Conservation (phyloP, 2,888 invertebrate species). For the Cantharis rustica region DNA sequence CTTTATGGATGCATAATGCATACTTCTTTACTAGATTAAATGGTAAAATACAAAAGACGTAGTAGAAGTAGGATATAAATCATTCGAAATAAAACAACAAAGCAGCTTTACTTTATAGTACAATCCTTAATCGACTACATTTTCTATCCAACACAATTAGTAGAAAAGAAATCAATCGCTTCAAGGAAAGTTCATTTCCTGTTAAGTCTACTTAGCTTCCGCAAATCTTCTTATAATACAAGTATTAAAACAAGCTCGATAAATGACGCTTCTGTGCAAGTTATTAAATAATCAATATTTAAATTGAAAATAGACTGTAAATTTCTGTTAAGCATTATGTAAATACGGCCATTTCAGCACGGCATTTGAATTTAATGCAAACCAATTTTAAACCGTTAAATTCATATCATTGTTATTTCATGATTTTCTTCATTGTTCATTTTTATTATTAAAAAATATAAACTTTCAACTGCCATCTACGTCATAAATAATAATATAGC, state of each 20-base stretch:
- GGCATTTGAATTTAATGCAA: background rate
- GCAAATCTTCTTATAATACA: background rate
- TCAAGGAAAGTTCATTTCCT: conserved; percentile 4
- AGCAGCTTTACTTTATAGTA: background rate
- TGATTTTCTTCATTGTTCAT: background rate
- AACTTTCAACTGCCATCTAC: no score
- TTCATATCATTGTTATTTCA: background rate
- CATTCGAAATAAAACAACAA: conserved; percentile 5
- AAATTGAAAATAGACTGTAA: background rate
- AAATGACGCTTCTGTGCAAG: background rate
- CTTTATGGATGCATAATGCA: conserved; percentile 4
- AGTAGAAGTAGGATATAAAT: background rate
- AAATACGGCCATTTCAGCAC: background rate
- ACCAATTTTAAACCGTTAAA: background rate
- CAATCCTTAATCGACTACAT: conserved; percentile 1
- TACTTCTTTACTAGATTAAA: conserved; percentile 21
- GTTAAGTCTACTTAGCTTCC: conserved; percentile 3
- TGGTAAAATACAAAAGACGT: background rate
- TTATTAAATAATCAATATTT: background rate
- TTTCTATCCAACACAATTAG: conserved; percentile 5
- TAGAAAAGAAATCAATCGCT: conserved; percentile 5
- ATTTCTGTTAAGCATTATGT: background rate
- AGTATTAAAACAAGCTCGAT: background rate
- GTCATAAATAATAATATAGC: no score
- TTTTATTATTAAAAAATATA: background rate